Percentiles rank a stretch among this genome's conserved stretches.
These are phyloP conservation scores for Hydropotes inermis DNA, from an alignment of 2,113 vertebrate species.

Conservation along the genomic window DNA sequence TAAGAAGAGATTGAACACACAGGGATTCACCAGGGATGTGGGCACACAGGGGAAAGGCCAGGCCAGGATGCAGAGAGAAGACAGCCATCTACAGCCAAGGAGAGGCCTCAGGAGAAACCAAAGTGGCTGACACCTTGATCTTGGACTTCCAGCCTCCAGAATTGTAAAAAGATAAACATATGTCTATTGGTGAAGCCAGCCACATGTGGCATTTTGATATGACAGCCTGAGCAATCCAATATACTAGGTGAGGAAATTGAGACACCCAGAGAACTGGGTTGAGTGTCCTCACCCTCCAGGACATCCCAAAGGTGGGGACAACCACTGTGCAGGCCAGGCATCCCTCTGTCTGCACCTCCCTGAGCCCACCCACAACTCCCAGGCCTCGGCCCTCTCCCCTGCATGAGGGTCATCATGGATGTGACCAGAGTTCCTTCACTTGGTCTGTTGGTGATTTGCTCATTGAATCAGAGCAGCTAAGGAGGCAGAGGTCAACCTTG, in stretches of 20 bases:
- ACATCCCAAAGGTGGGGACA: neutral
- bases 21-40: too few relatives aligned
- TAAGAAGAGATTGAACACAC: neutral
- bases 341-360: accelerated
- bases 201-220: neutral
- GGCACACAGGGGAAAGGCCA: neutral
- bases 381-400: neutral
- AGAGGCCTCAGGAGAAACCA: neutral
- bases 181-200: neutral
- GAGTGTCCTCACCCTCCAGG: neutral
- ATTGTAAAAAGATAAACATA: neutral
- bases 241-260: neutral
- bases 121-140: neutral
- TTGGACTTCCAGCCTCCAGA: neutral
- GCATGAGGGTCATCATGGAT: accelerated
- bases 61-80: neutral
- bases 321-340: neutral
- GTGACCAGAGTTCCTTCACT: neutral
- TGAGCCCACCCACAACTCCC: neutral
- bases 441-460: neutral
- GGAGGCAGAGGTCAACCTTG: neutral
- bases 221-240: neutral
- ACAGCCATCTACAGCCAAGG: neutral
- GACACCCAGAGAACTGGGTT: neutral
- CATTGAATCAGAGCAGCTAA: neutral